A percentile compares a stretch with the other conserved stretches of the same genome.
phyloP scores from a whole-genome alignment of 2,888 invertebrate species.

The Luperina nickerlii region DNA sequence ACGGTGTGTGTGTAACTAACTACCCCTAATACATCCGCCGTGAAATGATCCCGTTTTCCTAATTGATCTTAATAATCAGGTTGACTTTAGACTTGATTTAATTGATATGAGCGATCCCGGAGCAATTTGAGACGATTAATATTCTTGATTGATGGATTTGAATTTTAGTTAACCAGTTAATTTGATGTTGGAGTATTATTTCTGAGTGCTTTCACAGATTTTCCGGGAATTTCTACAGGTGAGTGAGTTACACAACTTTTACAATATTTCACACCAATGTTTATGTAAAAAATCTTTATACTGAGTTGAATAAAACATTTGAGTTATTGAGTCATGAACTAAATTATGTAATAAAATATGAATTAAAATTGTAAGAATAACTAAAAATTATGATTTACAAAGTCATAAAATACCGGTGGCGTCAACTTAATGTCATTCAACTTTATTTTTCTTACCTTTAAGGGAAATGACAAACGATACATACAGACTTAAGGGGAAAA shows the following conservation, averaged over 20 bases:
- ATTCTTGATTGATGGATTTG: conserved; percentile 19
- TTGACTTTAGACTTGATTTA: conserved; percentile 38
- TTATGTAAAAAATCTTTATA: not conserved
- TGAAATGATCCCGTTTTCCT: conserved; percentile 59
- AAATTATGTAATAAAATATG: not conserved
- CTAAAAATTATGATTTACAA: not conserved
- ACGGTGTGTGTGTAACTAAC: conserved; percentile 66
- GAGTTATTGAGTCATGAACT: not conserved
- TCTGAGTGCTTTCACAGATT: not conserved
- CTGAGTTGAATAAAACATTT: not conserved
- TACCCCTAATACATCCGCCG: conserved; percentile 74
- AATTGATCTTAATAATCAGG: conserved; percentile 56
- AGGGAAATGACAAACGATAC: not conserved
- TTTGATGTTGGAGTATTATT: not conserved
- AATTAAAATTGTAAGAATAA: not conserved
- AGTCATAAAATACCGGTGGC: not conserved
- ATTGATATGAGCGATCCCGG: conserved; percentile 35
- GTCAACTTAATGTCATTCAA: not conserved
- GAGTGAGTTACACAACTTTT: not conserved
- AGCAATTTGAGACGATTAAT: conserved; percentile 24
- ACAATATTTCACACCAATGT: not conserved
- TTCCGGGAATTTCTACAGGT: not conserved
- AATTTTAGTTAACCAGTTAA: conserved; percentile 9
- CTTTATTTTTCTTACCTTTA: not conserved
- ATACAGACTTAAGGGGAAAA: not conserved